These are phyloP conservation scores for Virgularia gustaviana DNA, from an alignment of 92 coral and sea anemone species.

Conservation along the genomic window DNA sequence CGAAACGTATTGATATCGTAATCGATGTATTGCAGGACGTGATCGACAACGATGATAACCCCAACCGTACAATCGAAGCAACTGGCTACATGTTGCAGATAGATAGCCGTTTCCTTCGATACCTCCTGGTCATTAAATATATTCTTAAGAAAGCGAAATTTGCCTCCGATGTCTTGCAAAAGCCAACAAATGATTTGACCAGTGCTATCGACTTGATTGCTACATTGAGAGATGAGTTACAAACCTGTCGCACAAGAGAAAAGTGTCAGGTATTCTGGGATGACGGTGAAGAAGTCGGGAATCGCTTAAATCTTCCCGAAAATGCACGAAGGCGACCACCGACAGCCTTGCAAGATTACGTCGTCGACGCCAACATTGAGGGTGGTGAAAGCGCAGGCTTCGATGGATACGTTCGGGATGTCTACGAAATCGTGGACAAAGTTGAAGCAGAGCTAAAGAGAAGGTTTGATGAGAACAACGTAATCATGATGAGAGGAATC, in stretches of 20 bases:
- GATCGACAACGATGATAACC: too few species aligned
- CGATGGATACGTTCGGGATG: conserved; percentile 27
- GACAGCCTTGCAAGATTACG: neutral
- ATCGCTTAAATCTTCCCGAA: neutral
- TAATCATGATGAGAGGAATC: conserved; percentile 7
- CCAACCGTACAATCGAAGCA: too few species aligned
- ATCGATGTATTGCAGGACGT: neutral
- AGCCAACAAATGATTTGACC: neutral
- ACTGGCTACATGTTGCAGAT: too few species aligned
- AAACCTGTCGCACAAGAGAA: too few species aligned
- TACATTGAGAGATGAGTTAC: neutral
- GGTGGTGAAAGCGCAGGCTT: neutral
- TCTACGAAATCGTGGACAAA: conserved; percentile 19
- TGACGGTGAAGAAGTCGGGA: neutral
- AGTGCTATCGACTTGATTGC: neutral
- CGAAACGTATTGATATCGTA: neutral
- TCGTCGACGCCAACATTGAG: conserved; percentile 4
- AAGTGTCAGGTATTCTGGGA: neutral
- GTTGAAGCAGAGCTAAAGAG: conserved; percentile 5
- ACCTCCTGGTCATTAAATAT: neutral
- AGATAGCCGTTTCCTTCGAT: neutral
- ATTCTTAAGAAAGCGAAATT: neutral
- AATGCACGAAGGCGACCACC: conserved; percentile 19
- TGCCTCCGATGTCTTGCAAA: conserved; percentile 2
- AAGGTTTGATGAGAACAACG: conserved; percentile 9